Evolutionary conservation across 2,113 vertebrate genomes (phyloP).

Genomic region (Myiozetetes cayanensis): DNA sequence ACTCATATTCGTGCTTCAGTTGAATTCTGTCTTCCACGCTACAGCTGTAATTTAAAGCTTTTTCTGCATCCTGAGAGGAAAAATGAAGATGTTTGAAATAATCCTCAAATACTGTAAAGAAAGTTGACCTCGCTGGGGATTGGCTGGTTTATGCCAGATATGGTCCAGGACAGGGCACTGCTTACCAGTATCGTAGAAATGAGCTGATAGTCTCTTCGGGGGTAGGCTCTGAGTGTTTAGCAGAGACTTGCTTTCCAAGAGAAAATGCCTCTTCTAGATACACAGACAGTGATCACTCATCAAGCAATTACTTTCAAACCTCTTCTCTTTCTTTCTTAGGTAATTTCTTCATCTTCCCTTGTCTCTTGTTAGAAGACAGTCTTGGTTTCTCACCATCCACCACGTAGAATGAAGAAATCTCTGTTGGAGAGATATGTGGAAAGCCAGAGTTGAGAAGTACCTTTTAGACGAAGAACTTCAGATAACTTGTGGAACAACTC

Average conservation of each 20-base stretch:
- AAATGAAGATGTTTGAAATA: conserved; percentile 17
- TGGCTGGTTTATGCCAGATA: background rate
- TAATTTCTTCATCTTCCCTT: background rate
- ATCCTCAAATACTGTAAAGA: background rate
- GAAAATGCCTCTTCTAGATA: background rate
- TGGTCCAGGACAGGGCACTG: background rate
- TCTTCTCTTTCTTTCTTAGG: background rate
- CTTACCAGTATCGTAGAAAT: background rate
- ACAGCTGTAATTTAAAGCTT: conserved; percentile 39
- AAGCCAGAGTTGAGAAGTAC: background rate
- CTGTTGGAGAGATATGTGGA: background rate
- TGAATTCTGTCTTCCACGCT: background rate
- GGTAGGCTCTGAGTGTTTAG: background rate
- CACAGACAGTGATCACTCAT: background rate
- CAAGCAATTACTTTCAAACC: background rate
- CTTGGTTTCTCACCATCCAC: background rate
- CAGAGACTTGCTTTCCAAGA: background rate
- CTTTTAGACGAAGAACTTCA: background rate
- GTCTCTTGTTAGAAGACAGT: background rate
- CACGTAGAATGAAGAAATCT: background rate
- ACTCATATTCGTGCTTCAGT: conserved; percentile 42
- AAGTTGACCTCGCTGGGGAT: background rate
- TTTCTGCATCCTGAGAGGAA: background rate
- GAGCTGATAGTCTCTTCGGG: background rate
- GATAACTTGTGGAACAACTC: background rate